These are phyloP conservation scores for Hydropsyche tenuis DNA, from an alignment of 1,140 invertebrate species.

Conservation along the genomic window DNA sequence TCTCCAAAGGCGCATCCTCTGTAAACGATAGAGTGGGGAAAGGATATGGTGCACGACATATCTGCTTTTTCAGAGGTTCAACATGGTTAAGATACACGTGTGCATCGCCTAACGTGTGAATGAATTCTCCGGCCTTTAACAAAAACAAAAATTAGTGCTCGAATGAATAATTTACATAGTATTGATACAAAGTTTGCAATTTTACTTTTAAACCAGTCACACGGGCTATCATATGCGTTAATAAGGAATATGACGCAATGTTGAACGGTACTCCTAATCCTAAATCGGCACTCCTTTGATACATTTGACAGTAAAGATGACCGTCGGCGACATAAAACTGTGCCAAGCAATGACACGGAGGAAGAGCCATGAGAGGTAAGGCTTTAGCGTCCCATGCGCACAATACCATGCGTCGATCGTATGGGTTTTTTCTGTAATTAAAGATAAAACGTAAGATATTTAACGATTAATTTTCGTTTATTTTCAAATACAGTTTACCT, in stretches of 20 bases:
- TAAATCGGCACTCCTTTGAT: constrained; percentile 98
- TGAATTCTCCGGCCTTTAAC: constrained; percentile 86
- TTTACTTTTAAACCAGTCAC: constrained; percentile 82
- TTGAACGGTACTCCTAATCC: constrained; percentile 98
- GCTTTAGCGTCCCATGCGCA: constrained; percentile 95
- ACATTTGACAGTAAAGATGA: constrained; percentile 88
- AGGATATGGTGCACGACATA: constrained; percentile 77
- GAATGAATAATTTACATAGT: too few relatives aligned
- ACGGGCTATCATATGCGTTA: constrained; percentile 97
- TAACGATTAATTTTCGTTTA: too few relatives aligned
- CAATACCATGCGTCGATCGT: constrained; percentile 91
- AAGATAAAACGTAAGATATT: not conserved
- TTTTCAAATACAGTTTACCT: constrained; percentile 57
- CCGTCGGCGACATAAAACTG: constrained; percentile 94
- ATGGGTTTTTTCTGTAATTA: constrained; percentile 60
- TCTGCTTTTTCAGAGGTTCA: constrained; percentile 82
- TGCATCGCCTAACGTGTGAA: constrained; percentile 96
- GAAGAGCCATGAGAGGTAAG: constrained; percentile 91
- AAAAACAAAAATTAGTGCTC: too few relatives aligned
- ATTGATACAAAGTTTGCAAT: not conserved
- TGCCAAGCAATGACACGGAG: constrained; percentile 94
- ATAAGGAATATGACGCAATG: constrained; percentile 94
- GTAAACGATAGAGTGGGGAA: constrained; percentile 81
- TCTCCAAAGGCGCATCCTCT: constrained; percentile 55
- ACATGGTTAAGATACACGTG: constrained; percentile 97